A percentile compares a stretch with the other conserved stretches of the same genome.
Evolutionary conservation across 1,140 invertebrate genomes (phyloP).

Genomic region (Hyphantria cunea): DNA sequence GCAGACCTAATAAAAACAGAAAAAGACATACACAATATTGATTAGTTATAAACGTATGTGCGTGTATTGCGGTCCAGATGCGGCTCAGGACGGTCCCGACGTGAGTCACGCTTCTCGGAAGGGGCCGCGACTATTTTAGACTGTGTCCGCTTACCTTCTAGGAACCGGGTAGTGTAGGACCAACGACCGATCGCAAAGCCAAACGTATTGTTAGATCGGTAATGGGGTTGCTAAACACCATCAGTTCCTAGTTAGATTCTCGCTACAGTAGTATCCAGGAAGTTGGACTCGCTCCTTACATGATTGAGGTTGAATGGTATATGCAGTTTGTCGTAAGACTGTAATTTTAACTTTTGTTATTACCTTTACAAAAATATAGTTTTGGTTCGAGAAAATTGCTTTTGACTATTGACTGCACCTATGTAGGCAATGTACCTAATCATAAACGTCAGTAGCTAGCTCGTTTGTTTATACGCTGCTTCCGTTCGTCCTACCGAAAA

Average conservation of each 20-base stretch:
- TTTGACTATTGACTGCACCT: no score
- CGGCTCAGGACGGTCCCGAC: conserved; percentile 65
- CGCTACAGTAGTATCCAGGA: conserved; percentile 43
- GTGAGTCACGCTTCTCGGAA: conserved; percentile 76
- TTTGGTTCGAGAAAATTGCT: no score
- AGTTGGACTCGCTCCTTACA: conserved; percentile 8
- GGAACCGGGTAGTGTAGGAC: conserved; percentile 70
- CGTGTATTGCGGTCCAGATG: conserved; percentile 64
- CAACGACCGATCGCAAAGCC: conserved; percentile 74
- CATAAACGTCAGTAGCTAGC: no score
- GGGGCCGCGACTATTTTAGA: conserved; percentile 76
- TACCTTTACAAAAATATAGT: background rate
- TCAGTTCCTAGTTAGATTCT: conserved; percentile 58
- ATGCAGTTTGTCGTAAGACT: background rate
- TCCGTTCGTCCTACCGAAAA: conserved; percentile 11
- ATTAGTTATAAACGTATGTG: conserved; percentile 17
- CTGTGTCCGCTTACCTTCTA: conserved; percentile 79
- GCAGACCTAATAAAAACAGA: no score
- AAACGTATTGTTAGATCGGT: conserved; percentile 75
- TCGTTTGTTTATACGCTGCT: conserved; percentile 22
- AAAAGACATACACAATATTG: conserved; percentile 2
- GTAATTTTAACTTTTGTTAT: background rate
- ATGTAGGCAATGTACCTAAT: no score
- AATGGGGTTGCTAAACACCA: conserved; percentile 56
- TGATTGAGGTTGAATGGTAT: no score